Percentiles rank a stretch among this genome's conserved stretches.
Conservation (phyloP, 1,140 invertebrate genomes). For the Aethina tumida region DNA sequence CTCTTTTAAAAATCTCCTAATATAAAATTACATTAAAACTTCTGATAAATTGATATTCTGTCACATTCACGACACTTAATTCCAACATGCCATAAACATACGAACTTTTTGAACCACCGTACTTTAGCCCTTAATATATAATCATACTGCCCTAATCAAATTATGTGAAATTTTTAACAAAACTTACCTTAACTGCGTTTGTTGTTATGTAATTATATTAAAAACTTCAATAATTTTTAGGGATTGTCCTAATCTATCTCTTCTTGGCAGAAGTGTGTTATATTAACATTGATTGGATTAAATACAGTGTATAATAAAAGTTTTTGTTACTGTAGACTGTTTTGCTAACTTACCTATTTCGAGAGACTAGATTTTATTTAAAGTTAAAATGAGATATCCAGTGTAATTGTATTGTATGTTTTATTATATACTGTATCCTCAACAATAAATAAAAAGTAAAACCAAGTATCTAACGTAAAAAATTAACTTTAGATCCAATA, state of each 20-base stretch:
- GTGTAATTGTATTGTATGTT: background rate
- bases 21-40: background rate
- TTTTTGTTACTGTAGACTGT: too few species aligned
- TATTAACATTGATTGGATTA: too few species aligned
- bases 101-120: background rate
- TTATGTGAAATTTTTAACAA: background rate
- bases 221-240: too few species aligned
- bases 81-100: background rate
- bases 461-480: slow-evolving; percentile 1
- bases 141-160: background rate
- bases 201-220: too few species aligned
- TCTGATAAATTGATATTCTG: background rate
- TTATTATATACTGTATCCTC: slow-evolving; percentile 1
- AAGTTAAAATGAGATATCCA: slow-evolving; percentile 4
- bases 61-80: background rate
- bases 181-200: background rate
- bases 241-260: too few species aligned
- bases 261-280: too few species aligned
- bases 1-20: background rate
- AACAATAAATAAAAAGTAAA: background rate
- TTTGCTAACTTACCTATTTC: background rate
- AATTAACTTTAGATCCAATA: slow-evolving; percentile 5
- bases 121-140: background rate
- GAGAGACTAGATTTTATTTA: background rate
- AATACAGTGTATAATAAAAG: too few species aligned